These are phyloP conservation scores for Anser cygnoides DNA, from an alignment of 2,113 vertebrate species.

Conservation along the genomic window DNA sequence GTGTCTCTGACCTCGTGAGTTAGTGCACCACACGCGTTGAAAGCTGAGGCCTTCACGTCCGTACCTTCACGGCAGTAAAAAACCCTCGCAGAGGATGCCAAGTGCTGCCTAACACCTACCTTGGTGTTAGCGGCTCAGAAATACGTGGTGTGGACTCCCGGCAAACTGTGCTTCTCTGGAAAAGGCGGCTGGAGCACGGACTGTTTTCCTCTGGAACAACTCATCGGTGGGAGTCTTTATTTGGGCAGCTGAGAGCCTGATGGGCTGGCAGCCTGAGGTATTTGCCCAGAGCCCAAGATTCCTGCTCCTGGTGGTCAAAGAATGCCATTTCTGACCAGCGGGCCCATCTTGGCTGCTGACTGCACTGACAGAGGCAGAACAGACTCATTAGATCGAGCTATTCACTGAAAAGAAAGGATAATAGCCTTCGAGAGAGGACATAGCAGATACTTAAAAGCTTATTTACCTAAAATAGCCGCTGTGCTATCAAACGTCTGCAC, in stretches of 20 bases:
- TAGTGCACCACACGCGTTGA: neutral
- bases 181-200: neutral
- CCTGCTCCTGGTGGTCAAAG: neutral
- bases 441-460: slow-evolving; percentile 44
- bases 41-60: neutral
- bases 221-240: neutral
- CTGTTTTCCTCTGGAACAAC: neutral
- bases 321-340: slow-evolving; percentile 17
- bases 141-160: neutral
- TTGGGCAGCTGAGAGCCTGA: slow-evolving; percentile 22
- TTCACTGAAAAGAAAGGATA: slow-evolving; percentile 30
- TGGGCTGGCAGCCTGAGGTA: neutral
- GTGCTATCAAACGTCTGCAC: slow-evolving; percentile 45
- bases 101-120: neutral
- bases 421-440: neutral
- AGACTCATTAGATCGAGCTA: slow-evolving; percentile 4
- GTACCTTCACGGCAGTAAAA: neutral
- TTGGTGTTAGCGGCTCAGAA: neutral
- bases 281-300: neutral
- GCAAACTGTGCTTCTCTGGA: neutral
- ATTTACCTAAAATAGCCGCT: slow-evolving; percentile 59
- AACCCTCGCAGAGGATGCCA: neutral
- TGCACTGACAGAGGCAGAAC: neutral
- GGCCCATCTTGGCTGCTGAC: slow-evolving; percentile 1
- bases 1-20: neutral